These are phyloP conservation scores for Suncus etruscus DNA, from an alignment of 2,113 vertebrate species.

Conservation along the genomic window DNA sequence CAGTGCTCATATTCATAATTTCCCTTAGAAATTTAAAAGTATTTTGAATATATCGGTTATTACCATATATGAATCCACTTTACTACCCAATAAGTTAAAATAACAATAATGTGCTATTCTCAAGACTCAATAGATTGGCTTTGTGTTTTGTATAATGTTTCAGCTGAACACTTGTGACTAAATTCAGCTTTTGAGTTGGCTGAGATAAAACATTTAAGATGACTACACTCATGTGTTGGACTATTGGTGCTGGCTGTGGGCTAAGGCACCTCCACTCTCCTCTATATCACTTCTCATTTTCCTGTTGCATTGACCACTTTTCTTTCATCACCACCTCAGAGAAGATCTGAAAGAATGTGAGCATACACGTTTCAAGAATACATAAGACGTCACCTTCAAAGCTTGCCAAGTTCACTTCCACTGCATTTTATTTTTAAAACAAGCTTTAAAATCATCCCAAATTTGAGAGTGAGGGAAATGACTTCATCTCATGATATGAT, in stretches of 20 bases:
- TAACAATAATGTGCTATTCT: neutral
- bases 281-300: neutral
- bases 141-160: neutral
- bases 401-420: neutral
- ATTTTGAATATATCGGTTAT: neutral
- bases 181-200: neutral
- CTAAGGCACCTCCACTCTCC: neutral
- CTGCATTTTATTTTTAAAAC: slow-evolving; percentile 26
- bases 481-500: neutral
- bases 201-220: neutral
- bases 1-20: slow-evolving; percentile 4
- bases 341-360: neutral
- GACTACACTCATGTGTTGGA: neutral
- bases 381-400: neutral
- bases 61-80: neutral
- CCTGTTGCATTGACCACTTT: neutral
- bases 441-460: neutral
- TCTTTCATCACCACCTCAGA: neutral
- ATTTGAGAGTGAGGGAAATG: neutral
- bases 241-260: neutral
- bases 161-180: neutral
- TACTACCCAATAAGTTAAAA: neutral
- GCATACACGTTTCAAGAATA: neutral
- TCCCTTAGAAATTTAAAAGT: neutral
- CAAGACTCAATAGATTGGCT: neutral